These are phyloP conservation scores for Diorhabda elongata DNA, from an alignment of 1,140 invertebrate genomes.

Conservation along the genomic window DNA sequence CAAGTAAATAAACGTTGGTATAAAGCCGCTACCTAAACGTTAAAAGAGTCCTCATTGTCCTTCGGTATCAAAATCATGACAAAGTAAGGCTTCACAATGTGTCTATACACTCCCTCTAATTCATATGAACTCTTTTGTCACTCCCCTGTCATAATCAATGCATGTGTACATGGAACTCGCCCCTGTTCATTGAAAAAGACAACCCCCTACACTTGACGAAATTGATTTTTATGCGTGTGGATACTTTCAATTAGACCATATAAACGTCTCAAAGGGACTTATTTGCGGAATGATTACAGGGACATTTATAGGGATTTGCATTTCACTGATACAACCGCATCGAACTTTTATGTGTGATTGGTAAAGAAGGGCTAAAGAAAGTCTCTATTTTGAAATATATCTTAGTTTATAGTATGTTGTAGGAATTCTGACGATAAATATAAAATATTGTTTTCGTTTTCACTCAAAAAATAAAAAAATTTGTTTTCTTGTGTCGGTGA, in stretches of 20 bases:
- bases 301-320: constrained; percentile 39
- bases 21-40: too few species aligned
- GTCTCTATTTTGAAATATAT: background rate
- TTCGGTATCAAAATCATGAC: too few species aligned
- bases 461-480: too few species aligned
- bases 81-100: constrained; percentile 19
- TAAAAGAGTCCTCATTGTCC: too few species aligned
- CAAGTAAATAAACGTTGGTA: too few species aligned
- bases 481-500: too few species aligned
- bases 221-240: constrained; percentile 41
- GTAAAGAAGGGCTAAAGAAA: background rate
- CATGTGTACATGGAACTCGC: constrained; percentile 30
- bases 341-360: background rate
- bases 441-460: too few species aligned
- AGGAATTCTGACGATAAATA: too few species aligned
- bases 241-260: constrained; percentile 40
- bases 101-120: constrained; percentile 19
- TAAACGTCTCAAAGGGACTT: constrained; percentile 25
- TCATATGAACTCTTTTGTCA: constrained; percentile 29
- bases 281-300: constrained; percentile 33
- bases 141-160: constrained; percentile 30
- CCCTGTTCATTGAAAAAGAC: constrained; percentile 26
- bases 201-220: constrained; percentile 31
- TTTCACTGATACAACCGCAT: constrained; percentile 22
- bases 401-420: too few species aligned